A percentile compares a stretch with the other conserved stretches of the same genome.
These are phyloP conservation scores for Mactra quadrangularis DNA, from an alignment of 1,140 invertebrate genomes.

Conservation along the genomic window DNA sequence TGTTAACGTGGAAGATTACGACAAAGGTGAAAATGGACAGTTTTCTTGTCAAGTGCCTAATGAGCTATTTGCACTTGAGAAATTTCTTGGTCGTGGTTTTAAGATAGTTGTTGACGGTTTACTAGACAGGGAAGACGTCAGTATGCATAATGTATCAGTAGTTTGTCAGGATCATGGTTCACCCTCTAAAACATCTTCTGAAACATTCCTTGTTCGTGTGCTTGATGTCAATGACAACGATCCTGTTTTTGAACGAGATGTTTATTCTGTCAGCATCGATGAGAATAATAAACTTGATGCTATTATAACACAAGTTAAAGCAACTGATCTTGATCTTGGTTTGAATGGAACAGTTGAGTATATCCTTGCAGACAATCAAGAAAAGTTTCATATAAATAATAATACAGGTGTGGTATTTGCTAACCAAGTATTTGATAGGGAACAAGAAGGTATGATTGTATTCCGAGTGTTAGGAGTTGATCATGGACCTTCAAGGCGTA, in stretches of 20 bases:
- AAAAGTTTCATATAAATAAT: conserved; percentile 32
- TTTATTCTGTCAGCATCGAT: conserved; percentile 12
- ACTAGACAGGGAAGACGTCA: conserved; percentile 41
- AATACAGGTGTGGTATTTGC: conserved; percentile 60
- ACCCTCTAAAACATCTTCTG: conserved; percentile 20
- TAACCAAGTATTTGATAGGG: conserved; percentile 63
- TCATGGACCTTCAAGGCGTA: conserved; percentile 86
- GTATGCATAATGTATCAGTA: conserved; percentile 46
- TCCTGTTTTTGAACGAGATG: conserved; percentile 43
- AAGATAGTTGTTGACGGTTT: conserved; percentile 50
- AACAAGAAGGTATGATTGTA: conserved; percentile 41
- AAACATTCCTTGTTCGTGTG: conserved; percentile 53
- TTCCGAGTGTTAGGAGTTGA: conserved; percentile 64
- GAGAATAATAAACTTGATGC: conserved; percentile 89
- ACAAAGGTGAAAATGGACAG: conserved; percentile 58
- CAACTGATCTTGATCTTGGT: conserved; percentile 96
- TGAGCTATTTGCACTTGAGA: conserved; percentile 39
- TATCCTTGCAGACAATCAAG: conserved; percentile 2
- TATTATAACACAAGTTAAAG: conserved; percentile 94
- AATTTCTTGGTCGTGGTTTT: conserved; percentile 41
- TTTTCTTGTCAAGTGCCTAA: conserved; percentile 38
- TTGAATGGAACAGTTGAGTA: conserved; percentile 87
- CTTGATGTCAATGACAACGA: conserved; percentile 59
- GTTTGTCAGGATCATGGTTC: conserved; percentile 49
- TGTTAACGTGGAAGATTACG: conserved; percentile 55